Conservation (phyloP, 30 jellyfish, hydroid and myxozoan species). For the Cassiopea andromeda region DNA sequence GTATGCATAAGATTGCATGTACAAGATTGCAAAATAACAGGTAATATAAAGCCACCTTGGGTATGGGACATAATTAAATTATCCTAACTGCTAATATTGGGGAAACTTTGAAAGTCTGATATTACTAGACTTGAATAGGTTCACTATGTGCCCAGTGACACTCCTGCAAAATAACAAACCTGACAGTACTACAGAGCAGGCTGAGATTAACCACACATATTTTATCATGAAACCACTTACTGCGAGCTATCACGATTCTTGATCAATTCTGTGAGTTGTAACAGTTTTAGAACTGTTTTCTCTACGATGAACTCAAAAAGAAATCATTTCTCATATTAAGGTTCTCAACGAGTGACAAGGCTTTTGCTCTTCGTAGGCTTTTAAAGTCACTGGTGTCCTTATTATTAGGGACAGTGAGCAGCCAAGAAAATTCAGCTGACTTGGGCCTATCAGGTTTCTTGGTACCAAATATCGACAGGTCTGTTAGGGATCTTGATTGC, state of each 20-base stretch:
- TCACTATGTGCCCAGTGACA: too few relatives aligned
- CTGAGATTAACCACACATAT: background rate
- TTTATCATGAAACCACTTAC: background rate
- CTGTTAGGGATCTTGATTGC: constrained; percentile 49
- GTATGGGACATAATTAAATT: too few relatives aligned
- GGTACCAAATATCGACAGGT: constrained; percentile 52
- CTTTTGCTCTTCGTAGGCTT: constrained; percentile 51
- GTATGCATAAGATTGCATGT: too few relatives aligned
- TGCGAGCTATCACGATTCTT: background rate
- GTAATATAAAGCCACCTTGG: too few relatives aligned
- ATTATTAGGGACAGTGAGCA: constrained; percentile 13
- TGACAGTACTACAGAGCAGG: background rate
- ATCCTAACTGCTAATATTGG: too few relatives aligned
- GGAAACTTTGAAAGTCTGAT: too few relatives aligned
- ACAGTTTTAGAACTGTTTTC: background rate
- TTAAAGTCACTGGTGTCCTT: constrained; percentile 16
- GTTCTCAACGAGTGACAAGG: constrained; percentile 68
- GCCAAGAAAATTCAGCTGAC: constrained; percentile 41
- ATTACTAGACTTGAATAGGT: too few relatives aligned
- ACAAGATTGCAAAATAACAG: too few relatives aligned
- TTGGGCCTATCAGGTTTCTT: constrained; percentile 60
- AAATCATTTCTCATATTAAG: constrained; percentile 60
- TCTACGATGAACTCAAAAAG: constrained; percentile 18
- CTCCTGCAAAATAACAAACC: background rate
- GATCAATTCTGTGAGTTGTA: background rate